Evolutionary conservation across 2,113 vertebrate species (phyloP).

Genomic region (Platycercus adscitus): DNA sequence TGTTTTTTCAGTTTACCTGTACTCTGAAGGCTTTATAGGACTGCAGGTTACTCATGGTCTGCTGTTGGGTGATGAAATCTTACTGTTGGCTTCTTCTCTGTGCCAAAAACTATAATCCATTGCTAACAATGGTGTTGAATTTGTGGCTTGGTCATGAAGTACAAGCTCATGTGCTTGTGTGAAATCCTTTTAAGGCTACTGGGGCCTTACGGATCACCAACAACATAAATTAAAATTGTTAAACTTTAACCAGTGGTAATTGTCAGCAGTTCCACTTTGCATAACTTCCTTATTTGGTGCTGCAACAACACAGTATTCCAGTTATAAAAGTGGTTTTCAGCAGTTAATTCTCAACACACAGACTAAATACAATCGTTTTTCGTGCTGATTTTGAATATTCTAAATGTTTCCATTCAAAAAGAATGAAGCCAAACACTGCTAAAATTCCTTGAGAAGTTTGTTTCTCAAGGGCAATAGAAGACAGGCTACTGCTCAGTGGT

Average conservation of each 20-base stretch:
- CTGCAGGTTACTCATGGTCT: neutral
- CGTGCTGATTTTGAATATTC: neutral
- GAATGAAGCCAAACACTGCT: neutral
- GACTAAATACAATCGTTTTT: neutral
- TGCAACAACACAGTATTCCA: neutral
- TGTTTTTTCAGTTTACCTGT: neutral
- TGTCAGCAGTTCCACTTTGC: neutral
- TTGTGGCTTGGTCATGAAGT: neutral
- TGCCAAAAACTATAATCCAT: neutral
- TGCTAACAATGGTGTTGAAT: neutral
- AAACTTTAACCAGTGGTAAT: neutral
- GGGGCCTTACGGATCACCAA: neutral
- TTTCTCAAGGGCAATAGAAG: neutral
- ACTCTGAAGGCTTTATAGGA: neutral
- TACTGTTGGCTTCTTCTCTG: neutral
- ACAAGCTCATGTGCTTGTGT: neutral
- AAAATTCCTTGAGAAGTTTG: neutral
- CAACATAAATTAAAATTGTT: neutral
- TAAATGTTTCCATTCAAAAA: neutral
- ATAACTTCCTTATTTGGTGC: neutral
- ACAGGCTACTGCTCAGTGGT: neutral
- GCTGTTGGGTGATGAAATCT: accelerated
- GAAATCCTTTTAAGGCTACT: neutral
- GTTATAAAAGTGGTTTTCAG: neutral
- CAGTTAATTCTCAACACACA: neutral